These are phyloP conservation scores for Hormaphis cornu DNA, from an alignment of 1,140 invertebrate genomes.

Conservation along the genomic window DNA sequence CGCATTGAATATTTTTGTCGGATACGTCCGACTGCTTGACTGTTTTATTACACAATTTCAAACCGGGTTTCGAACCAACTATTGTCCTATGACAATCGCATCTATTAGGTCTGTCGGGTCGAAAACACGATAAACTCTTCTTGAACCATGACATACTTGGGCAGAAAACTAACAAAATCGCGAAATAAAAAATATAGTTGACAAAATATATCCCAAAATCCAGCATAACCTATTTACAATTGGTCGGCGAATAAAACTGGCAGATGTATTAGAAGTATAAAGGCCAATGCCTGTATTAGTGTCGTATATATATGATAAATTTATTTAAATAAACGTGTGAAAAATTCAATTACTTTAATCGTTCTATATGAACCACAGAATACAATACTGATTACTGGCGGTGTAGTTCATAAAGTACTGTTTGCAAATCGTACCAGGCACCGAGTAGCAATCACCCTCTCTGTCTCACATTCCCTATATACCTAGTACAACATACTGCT, in stretches of 20 bases:
- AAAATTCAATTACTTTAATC: conserved; percentile 4
- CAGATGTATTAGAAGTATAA: not conserved
- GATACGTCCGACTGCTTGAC: not conserved
- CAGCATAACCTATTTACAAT: not conserved
- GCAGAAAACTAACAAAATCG: too few species aligned
- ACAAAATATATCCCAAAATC: not conserved
- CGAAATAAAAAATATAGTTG: not conserved
- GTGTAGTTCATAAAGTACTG: not conserved
- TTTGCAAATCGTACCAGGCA: conserved; percentile 21
- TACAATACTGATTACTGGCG: conserved; percentile 14
- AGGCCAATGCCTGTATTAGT: not conserved
- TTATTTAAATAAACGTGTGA: conserved; percentile 24
- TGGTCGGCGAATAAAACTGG: not conserved
- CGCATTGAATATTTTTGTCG: conserved; percentile 15
- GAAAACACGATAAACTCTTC: conserved; percentile 16
- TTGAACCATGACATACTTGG: conserved; percentile 10
- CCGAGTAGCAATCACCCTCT: not conserved
- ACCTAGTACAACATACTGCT: not conserved
- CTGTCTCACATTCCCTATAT: not conserved
- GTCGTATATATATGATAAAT: not conserved
- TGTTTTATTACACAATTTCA: not conserved
- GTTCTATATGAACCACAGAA: not conserved
- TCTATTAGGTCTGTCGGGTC: not conserved
- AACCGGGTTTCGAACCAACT: too few species aligned
- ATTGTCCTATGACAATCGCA: not conserved